phyloP scores from a whole-genome alignment of 1,140 invertebrate species.

The Coenobita brevimanus region DNA sequence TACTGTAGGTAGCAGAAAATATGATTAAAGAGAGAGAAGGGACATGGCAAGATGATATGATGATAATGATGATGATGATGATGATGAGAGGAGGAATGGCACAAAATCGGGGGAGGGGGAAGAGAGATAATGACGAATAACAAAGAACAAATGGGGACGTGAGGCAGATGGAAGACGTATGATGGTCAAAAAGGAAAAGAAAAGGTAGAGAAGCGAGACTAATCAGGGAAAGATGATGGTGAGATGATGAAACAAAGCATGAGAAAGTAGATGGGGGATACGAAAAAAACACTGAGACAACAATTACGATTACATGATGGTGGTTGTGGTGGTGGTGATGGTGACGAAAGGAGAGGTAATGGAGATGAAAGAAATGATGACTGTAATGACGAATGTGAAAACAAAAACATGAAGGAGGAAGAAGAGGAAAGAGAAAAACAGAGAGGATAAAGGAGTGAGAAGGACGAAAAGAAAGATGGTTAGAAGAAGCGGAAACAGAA shows the following conservation, averaged over 20 bases:
- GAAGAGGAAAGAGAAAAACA: background rate
- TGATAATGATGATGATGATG: too few relatives aligned
- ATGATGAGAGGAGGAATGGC: background rate
- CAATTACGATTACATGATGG: too few relatives aligned
- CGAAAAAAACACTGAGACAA: too few relatives aligned
- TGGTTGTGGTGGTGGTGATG: too few relatives aligned
- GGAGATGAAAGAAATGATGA: too few relatives aligned
- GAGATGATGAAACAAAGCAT: background rate
- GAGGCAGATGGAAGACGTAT: background rate
- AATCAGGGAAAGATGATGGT: background rate
- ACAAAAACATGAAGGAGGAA: background rate
- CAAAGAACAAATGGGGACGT: background rate
- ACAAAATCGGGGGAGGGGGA: background rate
- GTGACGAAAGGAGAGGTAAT: too few relatives aligned
- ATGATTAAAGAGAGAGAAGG: background rate
- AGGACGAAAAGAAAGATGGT: background rate
- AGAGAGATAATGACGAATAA: background rate
- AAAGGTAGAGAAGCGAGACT: background rate
- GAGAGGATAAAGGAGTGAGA: background rate
- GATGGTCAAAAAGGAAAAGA: background rate
- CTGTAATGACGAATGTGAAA: background rate
- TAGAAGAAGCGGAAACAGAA: background rate
- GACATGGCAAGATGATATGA: too few relatives aligned
- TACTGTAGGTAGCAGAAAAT: background rate
- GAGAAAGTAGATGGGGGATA: too few relatives aligned